Evolutionary conservation across 2,113 vertebrate species (phyloP), one percentile per base, ranked within the genome.

Genomic region (Plecotus auritus): DNA sequence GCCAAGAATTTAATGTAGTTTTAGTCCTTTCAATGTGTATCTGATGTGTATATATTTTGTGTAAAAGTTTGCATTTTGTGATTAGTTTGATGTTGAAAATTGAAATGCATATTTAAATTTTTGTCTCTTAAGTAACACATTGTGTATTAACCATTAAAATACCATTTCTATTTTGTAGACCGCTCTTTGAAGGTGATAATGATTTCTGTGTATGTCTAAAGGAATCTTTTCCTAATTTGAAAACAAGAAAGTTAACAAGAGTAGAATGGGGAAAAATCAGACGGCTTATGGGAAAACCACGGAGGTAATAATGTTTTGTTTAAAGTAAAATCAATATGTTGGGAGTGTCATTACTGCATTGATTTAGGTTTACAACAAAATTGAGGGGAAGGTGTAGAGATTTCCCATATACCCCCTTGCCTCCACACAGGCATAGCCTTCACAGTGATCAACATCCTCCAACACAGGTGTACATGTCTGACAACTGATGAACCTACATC

Each of bases 241-340:
- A 99, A 99, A 99, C 99, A 47, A 99, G 99, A 97, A 99, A 99
- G 96, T 96, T 99, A 98, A 99, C 99, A 26, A 98, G 99, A 97
- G 99, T 99, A 87, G 99, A 99, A 96, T 99, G 99, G 99, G 99
- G 99, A 45, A 99, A 99, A 97, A 99, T 99, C 98, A 98, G 99
- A 91, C 98, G 99, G 73, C 98, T 99, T 89, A 99, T 99, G 99
- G 99, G 99, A 85, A 99, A 99, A 98, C 99, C 99, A 86, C 98
- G 99, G 94, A 99, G 99, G 99, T 99, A 99, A 88, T 51, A 69
- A 73, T 49, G 7, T 80, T 96, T 96, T 90, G 10, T 93, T 93
- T 86, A 66, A 89, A 82, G 51, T 78, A 67, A 95, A 94, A 69
- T 77, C 20, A 83, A 0, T 81, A 54, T 64, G 14, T 92, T 77